These are phyloP conservation scores for Telmatherina bonti DNA, from an alignment of 2,797 vertebrate genomes.

Conservation along the genomic window DNA sequence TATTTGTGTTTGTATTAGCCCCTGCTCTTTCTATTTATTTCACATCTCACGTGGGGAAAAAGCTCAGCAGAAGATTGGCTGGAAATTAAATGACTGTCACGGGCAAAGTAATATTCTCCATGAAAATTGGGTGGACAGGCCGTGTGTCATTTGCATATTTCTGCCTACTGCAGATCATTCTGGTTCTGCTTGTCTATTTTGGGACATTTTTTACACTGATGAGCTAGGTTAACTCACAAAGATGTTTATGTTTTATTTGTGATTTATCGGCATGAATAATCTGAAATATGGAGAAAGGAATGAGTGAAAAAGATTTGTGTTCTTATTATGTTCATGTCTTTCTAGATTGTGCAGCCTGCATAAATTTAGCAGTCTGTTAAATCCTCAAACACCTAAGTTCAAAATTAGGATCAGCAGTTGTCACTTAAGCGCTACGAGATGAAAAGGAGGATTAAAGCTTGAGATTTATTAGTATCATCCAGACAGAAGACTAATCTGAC, in stretches of 20 bases:
- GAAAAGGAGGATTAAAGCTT: not conserved
- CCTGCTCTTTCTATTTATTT: not conserved
- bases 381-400: too few species aligned
- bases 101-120: not conserved
- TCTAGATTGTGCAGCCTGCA: too few species aligned
- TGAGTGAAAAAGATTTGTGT: too few species aligned
- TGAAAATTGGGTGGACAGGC: slow-evolving; percentile 7
- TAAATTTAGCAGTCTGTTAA: too few species aligned
- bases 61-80: slow-evolving; percentile 15
- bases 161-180: not conserved
- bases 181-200: not conserved
- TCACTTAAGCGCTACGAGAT: too few species aligned
- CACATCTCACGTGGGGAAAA: not conserved
- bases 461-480: not conserved
- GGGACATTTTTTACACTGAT: not conserved
- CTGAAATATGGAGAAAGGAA: not conserved
- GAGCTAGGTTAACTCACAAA: not conserved
- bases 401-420: too few species aligned
- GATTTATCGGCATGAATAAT: not conserved
- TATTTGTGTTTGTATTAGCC: not conserved
- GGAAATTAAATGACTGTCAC: not conserved
- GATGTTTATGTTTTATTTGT: too few species aligned
- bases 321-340: too few species aligned
- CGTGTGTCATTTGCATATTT: not conserved
- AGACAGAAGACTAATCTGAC: not conserved